phyloP scores from a whole-genome alignment of 2,888 invertebrate species.

The Argyresthia goedartella region DNA sequence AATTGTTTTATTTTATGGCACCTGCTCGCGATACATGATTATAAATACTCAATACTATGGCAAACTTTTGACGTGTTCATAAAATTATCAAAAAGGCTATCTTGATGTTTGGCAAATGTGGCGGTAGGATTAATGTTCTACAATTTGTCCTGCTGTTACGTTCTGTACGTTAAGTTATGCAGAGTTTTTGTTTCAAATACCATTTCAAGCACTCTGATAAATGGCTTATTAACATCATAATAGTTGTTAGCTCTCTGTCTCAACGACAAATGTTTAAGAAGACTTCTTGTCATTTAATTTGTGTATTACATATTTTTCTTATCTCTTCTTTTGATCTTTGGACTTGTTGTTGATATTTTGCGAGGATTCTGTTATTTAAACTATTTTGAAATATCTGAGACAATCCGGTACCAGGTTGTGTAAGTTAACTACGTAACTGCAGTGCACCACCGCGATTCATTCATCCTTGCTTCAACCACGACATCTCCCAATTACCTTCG shows the following conservation, averaged over 20 bases:
- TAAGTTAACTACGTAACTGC: constrained; percentile 14
- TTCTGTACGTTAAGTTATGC: no score
- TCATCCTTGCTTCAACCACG: constrained; percentile 24
- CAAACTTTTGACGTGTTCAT: no score
- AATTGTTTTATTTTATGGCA: constrained; percentile 26
- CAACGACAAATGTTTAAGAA: constrained; percentile 25
- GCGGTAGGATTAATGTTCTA: constrained; percentile 13
- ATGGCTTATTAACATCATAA: constrained; percentile 50
- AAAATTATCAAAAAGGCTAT: constrained; percentile 29
- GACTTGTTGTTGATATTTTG: no score
- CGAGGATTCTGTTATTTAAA: no score
- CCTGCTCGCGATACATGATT: constrained; percentile 17
- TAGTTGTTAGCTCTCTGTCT: constrained; percentile 31
- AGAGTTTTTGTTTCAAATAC: constrained; percentile 23
- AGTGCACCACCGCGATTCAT: constrained; percentile 12
- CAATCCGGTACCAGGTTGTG: no score
- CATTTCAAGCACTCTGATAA: constrained; percentile 37
- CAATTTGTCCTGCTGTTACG: constrained; percentile 24
- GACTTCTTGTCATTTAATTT: constrained; percentile 37
- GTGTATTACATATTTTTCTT: no score
- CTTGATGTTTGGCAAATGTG: constrained; percentile 14
- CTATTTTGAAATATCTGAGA: no score
- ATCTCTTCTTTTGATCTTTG: no score
- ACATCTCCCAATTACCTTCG: constrained; percentile 23
- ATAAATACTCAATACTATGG: no score